Conservation (phyloP, 2,113 vertebrate species). For the Gallinago paraguaiae region DNA sequence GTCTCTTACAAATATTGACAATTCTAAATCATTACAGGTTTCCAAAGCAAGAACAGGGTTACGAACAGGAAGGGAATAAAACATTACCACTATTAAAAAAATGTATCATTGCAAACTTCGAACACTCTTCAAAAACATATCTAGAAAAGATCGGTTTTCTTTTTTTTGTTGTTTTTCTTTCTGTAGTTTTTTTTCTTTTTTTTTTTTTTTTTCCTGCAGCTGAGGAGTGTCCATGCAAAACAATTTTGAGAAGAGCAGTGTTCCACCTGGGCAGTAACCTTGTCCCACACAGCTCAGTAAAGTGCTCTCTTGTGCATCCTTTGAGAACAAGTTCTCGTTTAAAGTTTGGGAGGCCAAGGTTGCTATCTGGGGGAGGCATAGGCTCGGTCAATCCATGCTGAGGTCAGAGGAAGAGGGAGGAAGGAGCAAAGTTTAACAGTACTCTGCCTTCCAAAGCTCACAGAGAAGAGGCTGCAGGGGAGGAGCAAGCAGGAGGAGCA, state of each 20-base stretch:
- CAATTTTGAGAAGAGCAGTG: constrained; percentile 65
- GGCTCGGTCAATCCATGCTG: constrained; percentile 1
- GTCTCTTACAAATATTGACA: constrained; percentile 49
- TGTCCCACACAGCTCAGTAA: constrained; percentile 57
- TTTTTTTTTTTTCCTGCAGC: background rate
- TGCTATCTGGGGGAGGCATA: constrained; percentile 1
- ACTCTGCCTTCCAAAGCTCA: constrained; percentile 32
- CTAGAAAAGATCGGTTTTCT: constrained; percentile 39
- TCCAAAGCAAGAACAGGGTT: constrained; percentile 49
- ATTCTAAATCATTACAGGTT: constrained; percentile 46
- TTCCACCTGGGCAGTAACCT: constrained; percentile 18
- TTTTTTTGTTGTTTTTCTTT: background rate
- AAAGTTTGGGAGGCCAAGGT: constrained; percentile 3
- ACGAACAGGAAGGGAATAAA: constrained; percentile 26
- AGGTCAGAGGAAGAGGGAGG: constrained; percentile 21
- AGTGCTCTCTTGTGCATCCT: constrained; percentile 72
- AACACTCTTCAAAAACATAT: constrained; percentile 51
- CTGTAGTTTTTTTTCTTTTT: background rate
- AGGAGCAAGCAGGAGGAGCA: background rate
- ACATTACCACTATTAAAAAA: constrained; percentile 48
- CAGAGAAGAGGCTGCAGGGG: background rate
- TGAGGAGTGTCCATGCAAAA: constrained; percentile 65
- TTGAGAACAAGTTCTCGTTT: background rate
- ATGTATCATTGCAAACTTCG: constrained; percentile 23
- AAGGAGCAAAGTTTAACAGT: constrained; percentile 31